Evolutionary conservation across 2,113 vertebrate genomes (phyloP).

Genomic region (Mesitornis unicolor): DNA sequence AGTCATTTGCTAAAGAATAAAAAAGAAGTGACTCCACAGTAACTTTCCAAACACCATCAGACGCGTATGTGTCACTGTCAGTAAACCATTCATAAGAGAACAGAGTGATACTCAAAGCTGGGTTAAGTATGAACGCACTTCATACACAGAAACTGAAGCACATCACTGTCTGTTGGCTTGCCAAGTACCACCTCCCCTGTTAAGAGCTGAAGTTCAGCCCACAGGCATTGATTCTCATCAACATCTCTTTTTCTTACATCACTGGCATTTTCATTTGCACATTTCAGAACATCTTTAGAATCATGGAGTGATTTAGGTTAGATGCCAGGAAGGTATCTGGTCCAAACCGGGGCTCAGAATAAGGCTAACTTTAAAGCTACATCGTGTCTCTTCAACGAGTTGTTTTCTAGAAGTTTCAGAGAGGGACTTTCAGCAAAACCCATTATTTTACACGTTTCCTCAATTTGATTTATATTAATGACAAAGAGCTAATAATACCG

Average conservation of each 20-base stretch:
- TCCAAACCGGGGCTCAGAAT: background rate
- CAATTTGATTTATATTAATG: background rate
- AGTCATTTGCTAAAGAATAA: background rate
- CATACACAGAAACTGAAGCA: background rate
- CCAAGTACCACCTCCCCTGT: background rate
- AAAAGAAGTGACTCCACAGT: background rate
- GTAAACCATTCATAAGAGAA: accelerated
- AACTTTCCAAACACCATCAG: accelerated
- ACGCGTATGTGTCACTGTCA: accelerated
- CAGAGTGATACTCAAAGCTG: background rate
- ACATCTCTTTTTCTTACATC: background rate
- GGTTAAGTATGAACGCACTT: too few relatives aligned
- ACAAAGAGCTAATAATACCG: background rate
- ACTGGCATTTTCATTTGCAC: background rate
- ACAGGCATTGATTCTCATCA: background rate
- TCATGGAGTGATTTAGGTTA: background rate
- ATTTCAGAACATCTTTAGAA: background rate
- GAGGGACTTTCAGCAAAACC: background rate
- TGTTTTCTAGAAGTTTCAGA: background rate
- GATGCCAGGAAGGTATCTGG: background rate
- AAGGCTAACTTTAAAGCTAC: background rate
- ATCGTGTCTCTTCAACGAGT: background rate
- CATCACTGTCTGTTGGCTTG: background rate
- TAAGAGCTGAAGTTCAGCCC: background rate
- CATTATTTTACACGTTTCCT: background rate